Percentiles rank a stretch among this genome's conserved stretches.
These are phyloP conservation scores for Noctilio leporinus DNA, from an alignment of 2,113 vertebrate species.

Conservation along the genomic window DNA sequence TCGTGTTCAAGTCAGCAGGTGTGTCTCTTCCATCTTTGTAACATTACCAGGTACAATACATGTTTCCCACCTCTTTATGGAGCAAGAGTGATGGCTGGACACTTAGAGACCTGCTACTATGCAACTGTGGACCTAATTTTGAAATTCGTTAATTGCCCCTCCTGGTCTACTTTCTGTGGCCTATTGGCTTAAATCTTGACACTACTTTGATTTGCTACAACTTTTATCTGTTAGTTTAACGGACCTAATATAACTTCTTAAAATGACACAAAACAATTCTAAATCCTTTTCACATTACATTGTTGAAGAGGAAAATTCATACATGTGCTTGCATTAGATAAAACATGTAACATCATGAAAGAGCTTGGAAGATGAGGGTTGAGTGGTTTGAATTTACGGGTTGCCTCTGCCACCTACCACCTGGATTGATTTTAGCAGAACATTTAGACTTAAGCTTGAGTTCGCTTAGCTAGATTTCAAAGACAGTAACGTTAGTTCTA, in stretches of 20 bases:
- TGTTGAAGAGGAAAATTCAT: not conserved
- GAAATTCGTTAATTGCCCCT: not conserved
- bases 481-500: not conserved
- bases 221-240: not conserved
- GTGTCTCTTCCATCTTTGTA: not conserved
- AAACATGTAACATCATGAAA: not conserved
- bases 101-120: not conserved
- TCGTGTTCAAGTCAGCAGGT: not conserved
- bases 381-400: not conserved
- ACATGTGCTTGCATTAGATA: not conserved
- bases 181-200: not conserved
- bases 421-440: not conserved
- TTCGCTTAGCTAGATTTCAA: not conserved
- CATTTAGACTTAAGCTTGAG: not conserved
- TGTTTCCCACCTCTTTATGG: not conserved
- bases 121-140: not conserved
- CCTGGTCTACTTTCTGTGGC: not conserved
- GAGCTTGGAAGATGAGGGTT: not conserved
- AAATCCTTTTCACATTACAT: not conserved
- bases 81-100: not conserved
- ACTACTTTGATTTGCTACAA: not conserved
- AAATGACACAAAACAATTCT: not conserved
- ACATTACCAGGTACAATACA: not conserved
- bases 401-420: not conserved
- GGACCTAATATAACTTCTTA: not conserved